Conservation (phyloP, 2,797 vertebrate genomes). For the Enteromius fasciolatus region DNA sequence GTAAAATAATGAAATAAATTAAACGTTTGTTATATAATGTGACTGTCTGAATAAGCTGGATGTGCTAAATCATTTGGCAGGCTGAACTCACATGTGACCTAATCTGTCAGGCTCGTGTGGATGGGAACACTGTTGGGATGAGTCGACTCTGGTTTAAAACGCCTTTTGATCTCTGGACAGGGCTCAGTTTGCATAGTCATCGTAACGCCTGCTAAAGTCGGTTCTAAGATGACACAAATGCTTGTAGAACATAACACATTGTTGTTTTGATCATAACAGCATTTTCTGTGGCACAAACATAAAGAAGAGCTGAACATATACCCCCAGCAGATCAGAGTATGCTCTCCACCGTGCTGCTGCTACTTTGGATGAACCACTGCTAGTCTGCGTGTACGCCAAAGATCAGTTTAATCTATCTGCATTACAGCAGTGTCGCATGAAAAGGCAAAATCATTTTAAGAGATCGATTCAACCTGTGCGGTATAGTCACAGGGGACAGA, state of each 20-base stretch:
- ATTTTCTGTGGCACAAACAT: background rate
- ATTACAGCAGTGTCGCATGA: slow-evolving; percentile 47
- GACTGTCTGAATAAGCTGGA: slow-evolving; percentile 51
- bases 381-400: background rate
- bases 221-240: slow-evolving; percentile 9
- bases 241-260: slow-evolving; percentile 11
- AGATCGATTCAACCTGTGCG: slow-evolving; percentile 48
- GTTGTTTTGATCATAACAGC: background rate
- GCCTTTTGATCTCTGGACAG: slow-evolving; percentile 31
- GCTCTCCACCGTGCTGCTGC: background rate
- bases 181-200: slow-evolving; percentile 35
- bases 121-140: slow-evolving; percentile 16
- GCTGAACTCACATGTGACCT: slow-evolving; percentile 17
- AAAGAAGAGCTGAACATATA: slow-evolving; percentile 12
- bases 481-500: slow-evolving; percentile 19
- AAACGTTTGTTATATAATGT: slow-evolving; percentile 71
- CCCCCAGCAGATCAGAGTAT: background rate
- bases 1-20: slow-evolving; percentile 64
- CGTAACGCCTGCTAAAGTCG: slow-evolving; percentile 27
- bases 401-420: slow-evolving; percentile 50
- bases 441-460: slow-evolving; percentile 56
- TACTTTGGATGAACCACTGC: slow-evolving; percentile 14
- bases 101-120: slow-evolving; percentile 28
- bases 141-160: slow-evolving; percentile 39
- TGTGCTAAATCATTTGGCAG: slow-evolving; percentile 43